Percentiles rank a stretch among this genome's conserved stretches.
These are phyloP conservation scores for Phalacrocorax pelagicus DNA, from an alignment of 2,113 vertebrate species.

Conservation along the genomic window DNA sequence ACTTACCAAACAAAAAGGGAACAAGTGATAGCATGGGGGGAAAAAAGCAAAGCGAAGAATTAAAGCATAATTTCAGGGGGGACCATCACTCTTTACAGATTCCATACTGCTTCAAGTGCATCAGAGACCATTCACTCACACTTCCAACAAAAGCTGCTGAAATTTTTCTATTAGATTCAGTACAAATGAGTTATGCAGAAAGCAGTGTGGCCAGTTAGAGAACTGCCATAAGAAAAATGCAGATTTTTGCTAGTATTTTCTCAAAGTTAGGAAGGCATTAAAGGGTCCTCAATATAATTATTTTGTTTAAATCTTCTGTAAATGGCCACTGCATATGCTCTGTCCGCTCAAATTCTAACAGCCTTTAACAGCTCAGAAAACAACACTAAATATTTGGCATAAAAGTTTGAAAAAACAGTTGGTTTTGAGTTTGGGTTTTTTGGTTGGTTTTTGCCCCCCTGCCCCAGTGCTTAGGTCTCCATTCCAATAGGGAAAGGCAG, in stretches of 20 bases:
- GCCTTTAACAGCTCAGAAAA: constrained; percentile 60
- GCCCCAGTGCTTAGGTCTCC: background rate
- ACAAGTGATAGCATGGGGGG: constrained; percentile 71
- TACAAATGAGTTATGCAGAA: constrained; percentile 11
- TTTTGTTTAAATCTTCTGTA: background rate
- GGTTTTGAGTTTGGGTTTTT: background rate
- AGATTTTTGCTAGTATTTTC: background rate
- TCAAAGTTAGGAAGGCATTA: background rate
- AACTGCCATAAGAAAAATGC: background rate
- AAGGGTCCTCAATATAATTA: background rate
- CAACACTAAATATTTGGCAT: background rate
- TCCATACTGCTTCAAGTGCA: background rate
- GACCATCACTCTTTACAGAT: background rate
- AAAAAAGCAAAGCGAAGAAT: constrained; percentile 60
- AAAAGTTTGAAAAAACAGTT: background rate
- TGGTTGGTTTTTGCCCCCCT: too few species aligned
- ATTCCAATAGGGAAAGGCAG: background rate
- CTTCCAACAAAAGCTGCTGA: background rate
- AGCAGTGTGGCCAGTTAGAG: constrained; percentile 39
- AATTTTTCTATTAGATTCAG: background rate
- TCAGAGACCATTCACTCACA: background rate
- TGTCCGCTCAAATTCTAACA: constrained; percentile 55
- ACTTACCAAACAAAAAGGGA: constrained; percentile 78
- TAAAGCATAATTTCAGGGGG: constrained; percentile 44
- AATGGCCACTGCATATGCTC: background rate